Evolutionary conservation across 2,113 vertebrate genomes (phyloP), one percentile per base, ranked within the genome.

Genomic region (Leptosomus discolor): DNA sequence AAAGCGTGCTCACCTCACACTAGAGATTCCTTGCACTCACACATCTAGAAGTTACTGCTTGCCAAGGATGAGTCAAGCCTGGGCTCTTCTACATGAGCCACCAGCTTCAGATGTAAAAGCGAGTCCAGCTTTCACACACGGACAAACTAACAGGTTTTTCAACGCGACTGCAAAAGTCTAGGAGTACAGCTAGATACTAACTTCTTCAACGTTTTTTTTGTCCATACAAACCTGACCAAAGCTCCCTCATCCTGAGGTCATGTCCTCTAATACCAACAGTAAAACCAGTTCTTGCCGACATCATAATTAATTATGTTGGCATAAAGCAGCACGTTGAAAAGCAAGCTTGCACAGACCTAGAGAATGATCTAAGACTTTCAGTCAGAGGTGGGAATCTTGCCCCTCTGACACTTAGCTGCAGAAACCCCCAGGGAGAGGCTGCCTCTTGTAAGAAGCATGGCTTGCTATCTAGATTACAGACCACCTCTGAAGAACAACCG

Each of bases 91-190:
- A 34, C 4, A 1, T 3, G 15, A 90, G 53, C 61, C 81, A 71
- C 43, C 60, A 82, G 57, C 43, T 56, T 75, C 43, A 60, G 24
- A 75, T 7, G 24, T 32, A 57, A 45, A 69, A 82, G 16, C 10
- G 7, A 69, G 23, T 56, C 20, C 48, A 0, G 0, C 34, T 65
- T 57, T 32, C 45, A 68, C 17, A 65, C 12, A 2, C 4, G 12
- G n/a, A 57, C 32, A 53, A 69, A 91, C 7, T 6, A 45, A 50
- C 6, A 56, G 11, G 1, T 48, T 88, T 68, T 90, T 29, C 53
- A 61, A 8, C 0, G 1, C 43, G 17, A 75, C 12, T 84, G 30
- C 36, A 18, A 1, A 88, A 77, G 36, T 53, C 57, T 67, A 37
- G 19, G 5, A 68, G 7, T 12, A 45, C 1, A 70, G n/a, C 56